Conservation (phyloP, 1,140 invertebrate species). For the Cheumatopsyche charites region DNA sequence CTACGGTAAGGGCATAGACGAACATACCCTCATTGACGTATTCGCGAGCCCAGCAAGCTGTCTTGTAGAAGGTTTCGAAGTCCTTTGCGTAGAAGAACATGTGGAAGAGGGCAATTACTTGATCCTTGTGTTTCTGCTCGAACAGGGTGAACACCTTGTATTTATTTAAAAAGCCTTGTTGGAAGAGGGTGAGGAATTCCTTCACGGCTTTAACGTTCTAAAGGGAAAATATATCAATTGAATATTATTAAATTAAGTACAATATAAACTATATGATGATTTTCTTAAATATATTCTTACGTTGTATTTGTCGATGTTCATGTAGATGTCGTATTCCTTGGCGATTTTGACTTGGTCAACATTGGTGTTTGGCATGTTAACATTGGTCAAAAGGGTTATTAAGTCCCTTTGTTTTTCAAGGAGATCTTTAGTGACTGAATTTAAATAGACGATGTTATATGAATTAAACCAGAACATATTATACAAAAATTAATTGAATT, state of each 20-base stretch:
- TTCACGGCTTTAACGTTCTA: constrained; percentile 60
- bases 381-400: constrained; percentile 66
- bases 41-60: constrained; percentile 60
- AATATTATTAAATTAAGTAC: constrained; percentile 44
- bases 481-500: not conserved
- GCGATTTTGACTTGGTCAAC: constrained; percentile 59
- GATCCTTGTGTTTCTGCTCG: constrained; percentile 57
- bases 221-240: constrained; percentile 8
- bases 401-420: constrained; percentile 61
- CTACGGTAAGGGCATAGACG: constrained; percentile 59
- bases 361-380: constrained; percentile 62
- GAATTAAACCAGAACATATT: not conserved
- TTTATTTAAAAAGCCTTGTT: constrained; percentile 58
- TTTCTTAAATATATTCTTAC: not conserved
- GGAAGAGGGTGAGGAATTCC: constrained; percentile 62
- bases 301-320: not conserved
- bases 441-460: not conserved
- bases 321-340: constrained; percentile 56
- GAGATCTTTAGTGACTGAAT: not conserved
- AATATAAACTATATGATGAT: not conserved
- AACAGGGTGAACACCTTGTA: constrained; percentile 63
- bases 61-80: constrained; percentile 63
- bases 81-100: constrained; percentile 63
- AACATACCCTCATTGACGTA: constrained; percentile 64
- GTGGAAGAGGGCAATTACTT: constrained; percentile 58